Evolutionary conservation across 2,888 invertebrate species (phyloP), one percentile per base, ranked within the genome.

Genomic region (Incurvaria masculella): DNA sequence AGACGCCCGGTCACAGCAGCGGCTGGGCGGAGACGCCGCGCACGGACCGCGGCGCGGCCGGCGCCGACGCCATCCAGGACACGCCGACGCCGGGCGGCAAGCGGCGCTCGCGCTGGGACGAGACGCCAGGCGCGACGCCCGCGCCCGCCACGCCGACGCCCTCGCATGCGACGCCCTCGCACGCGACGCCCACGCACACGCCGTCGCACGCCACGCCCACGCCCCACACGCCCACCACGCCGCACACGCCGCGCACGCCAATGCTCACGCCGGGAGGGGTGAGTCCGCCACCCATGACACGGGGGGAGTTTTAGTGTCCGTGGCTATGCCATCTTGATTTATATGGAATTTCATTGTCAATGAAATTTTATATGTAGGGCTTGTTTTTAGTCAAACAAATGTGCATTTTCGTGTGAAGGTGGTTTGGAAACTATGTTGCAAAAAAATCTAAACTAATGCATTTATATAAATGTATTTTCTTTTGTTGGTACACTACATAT

Each of bases 21-120:
- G 98, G 98, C 1, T 99, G 99, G 99, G 98, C 98, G 16, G 99
- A 99, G 74, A 99, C 99, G 0, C 99, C 99, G 0, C 88, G 95
- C 52, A 94, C 97, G 0, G 97, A 97, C 66, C 85, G 97, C 48
- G 87, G 88, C 3, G 84, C 84, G 1, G 87, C 85, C 11, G 81
- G 81, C 58, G 81, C 85, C 11, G 90, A 91, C 60, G 76, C 88
- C 16, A 90, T 91, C 46, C 88, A 94, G 61, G 96, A 96, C 69
- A 94, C 94, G 0, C 94, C 97, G 0, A 97, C 97, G 0, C 96
- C 97, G 0, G 92, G 94, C 26, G 94, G 95, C 46, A 99, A 99
- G 70, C 83, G 99, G 1, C 85, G 97, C 48, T 96, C 97, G 49
- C 87, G 99, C 52, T 99, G 99, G 99, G 99, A 99, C 69, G 97